These are phyloP conservation scores for Aplodontia rufa DNA, from an alignment of 2,113 vertebrate genomes.

Conservation along the genomic window DNA sequence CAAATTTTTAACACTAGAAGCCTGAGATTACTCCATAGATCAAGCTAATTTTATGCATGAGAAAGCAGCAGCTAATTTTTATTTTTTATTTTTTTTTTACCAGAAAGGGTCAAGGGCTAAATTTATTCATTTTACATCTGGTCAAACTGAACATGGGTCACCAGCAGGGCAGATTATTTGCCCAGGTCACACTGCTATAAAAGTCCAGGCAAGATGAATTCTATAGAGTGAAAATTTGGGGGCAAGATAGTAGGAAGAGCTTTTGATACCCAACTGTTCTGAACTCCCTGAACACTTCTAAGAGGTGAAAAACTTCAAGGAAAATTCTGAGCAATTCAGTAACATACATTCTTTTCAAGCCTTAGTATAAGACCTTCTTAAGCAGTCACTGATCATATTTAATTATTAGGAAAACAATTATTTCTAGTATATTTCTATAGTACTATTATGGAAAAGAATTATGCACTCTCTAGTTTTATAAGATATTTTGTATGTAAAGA, in stretches of 20 bases:
- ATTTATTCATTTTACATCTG: neutral
- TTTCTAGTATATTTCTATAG: neutral
- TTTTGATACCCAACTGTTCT: neutral
- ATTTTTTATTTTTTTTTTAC: neutral
- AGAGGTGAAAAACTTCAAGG: neutral
- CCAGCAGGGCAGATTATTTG: neutral
- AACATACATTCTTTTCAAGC: neutral
- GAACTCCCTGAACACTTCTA: neutral
- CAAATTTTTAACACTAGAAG: neutral
- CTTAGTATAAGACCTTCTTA: neutral
- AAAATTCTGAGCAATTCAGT: neutral
- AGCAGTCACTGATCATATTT: neutral
- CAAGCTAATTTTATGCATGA: neutral
- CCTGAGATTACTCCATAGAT: too few relatives aligned
- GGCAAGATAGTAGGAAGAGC: neutral
- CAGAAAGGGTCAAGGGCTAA: neutral
- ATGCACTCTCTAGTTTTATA: neutral
- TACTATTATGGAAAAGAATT: slow-evolving; percentile 4
- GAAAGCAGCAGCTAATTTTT: neutral
- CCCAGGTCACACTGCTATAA: neutral
- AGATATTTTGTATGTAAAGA: neutral
- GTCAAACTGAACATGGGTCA: neutral
- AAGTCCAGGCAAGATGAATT: neutral
- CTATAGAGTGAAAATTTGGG: neutral
- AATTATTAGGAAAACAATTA: neutral